Percentiles rank a stretch among this genome's conserved stretches.
phyloP scores from a whole-genome alignment of 2,113 vertebrate genomes.

The Petromus typicus region DNA sequence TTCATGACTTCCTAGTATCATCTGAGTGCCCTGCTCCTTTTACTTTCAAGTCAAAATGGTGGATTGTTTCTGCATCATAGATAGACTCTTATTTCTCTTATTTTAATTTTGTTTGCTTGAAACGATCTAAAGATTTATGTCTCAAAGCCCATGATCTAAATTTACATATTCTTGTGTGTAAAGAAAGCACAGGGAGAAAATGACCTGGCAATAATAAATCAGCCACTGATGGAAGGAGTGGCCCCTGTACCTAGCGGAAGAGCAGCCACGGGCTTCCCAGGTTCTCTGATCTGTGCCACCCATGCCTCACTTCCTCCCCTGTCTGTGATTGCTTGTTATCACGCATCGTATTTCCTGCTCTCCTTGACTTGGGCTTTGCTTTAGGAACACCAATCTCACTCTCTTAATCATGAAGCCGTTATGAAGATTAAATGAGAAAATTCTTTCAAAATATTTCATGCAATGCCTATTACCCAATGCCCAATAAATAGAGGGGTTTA shows the following conservation, averaged over 20 bases:
- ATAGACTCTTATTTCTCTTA: background rate
- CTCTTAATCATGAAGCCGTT: background rate
- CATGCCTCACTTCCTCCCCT: background rate
- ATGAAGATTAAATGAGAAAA: background rate
- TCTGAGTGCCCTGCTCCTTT: background rate
- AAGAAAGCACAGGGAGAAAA: constrained; percentile 1
- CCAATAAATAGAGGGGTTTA: background rate
- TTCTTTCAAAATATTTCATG: background rate
- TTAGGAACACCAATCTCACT: constrained; percentile 10
- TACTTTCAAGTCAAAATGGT: constrained; percentile 41
- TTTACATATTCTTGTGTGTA: background rate
- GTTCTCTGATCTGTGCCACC: background rate
- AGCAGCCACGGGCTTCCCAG: background rate
- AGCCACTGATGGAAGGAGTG: background rate
- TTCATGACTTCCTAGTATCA: background rate
- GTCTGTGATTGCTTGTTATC: background rate
- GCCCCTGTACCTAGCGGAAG: background rate
- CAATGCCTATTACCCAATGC: background rate
- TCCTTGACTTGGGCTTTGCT: background rate
- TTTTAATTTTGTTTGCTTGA: constrained; percentile 25
- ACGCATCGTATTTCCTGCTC: background rate
- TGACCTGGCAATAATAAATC: background rate
- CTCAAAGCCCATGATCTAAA: background rate
- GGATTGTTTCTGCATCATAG: background rate
- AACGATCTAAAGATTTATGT: background rate